Evolutionary conservation across 2,888 invertebrate species (phyloP), one percentile per base, ranked within the genome.

Genomic region (Dicycla oo): DNA sequence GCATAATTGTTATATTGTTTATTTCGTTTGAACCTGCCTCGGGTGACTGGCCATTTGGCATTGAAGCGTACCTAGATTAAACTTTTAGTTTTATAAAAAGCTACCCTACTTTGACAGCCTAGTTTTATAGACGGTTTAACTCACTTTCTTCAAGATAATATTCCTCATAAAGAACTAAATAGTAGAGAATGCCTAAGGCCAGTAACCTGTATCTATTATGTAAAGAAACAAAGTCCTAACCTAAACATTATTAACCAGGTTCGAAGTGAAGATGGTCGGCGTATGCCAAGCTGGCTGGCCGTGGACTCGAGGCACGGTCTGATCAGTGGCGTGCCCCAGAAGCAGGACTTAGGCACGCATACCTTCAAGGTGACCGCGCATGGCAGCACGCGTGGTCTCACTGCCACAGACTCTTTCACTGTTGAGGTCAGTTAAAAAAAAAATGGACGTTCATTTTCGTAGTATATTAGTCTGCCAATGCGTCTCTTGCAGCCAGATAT

Each of bases 321-420:
- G 71, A 96, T 98, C 89, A 97, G 97, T 91, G 98, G 98, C 26
- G 96, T 98, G 69, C 98, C 98, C 0, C 95, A 97, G 81, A 93
- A 94, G 67, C 96, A 96, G 73, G 97, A 98, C 90, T 91, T 97
- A 18, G 98, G 98, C 65, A 95, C 97, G 63, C 96, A 97, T 89
- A 97, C 97, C 80, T 95, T 98, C 85, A 96, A 95, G 30, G 96
- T 97, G 72, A 97, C 96, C 73, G 97, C 96, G 11, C 94, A 94
- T 73, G 95, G 95, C 0, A 90, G 89, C 74, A 96, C 96, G 18
- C 94, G 91, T 20, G 95, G 96, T 30, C 95, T 95, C 62, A 96
- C 95, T 63, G 97, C 97, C 75, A 96, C 97, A 62, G 97, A 98
- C 91, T 96, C 97, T 62, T 97, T 98, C 89, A 96, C 97, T 78